phyloP scores from a whole-genome alignment of 53 echinoderm and acorn worm species.

The Paracentrotus lividus region DNA sequence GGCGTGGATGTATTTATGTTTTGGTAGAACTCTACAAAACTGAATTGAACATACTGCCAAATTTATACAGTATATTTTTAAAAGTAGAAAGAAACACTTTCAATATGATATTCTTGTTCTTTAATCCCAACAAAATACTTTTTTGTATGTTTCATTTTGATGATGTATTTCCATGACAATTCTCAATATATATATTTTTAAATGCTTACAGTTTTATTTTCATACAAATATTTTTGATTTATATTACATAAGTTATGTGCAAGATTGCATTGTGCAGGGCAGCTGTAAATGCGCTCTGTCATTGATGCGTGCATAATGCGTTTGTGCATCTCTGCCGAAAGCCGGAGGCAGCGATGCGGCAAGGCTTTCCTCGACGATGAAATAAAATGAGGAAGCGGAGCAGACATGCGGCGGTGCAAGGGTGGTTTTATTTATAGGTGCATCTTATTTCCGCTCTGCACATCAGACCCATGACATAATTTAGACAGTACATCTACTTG shows the following conservation, averaged over 20 bases:
- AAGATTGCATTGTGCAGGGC: constrained; percentile 17
- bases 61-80: no score
- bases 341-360: constrained; percentile 67
- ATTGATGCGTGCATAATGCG: constrained; percentile 67
- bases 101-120: no score
- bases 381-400: constrained; percentile 68
- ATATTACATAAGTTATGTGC: constrained; percentile 39
- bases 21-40: no score
- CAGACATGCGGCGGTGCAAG: constrained; percentile 62
- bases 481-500: constrained; percentile 65
- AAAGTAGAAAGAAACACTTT: no score
- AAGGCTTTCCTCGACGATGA: constrained; percentile 65
- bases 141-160: neutral
- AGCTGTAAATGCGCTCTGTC: constrained; percentile 63
- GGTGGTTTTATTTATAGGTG: constrained; percentile 63
- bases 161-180: neutral
- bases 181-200: neutral
- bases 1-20: no score
- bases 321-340: constrained; percentile 63
- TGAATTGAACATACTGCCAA: no score
- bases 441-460: constrained; percentile 73
- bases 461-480: constrained; percentile 72
- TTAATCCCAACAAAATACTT: no score
- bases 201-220: no score
- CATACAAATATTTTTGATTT: neutral